Percentiles rank a stretch among this genome's conserved stretches.
These are phyloP conservation scores for Cryptocephalus moraei DNA, from an alignment of 2,888 invertebrate genomes.

Conservation along the genomic window DNA sequence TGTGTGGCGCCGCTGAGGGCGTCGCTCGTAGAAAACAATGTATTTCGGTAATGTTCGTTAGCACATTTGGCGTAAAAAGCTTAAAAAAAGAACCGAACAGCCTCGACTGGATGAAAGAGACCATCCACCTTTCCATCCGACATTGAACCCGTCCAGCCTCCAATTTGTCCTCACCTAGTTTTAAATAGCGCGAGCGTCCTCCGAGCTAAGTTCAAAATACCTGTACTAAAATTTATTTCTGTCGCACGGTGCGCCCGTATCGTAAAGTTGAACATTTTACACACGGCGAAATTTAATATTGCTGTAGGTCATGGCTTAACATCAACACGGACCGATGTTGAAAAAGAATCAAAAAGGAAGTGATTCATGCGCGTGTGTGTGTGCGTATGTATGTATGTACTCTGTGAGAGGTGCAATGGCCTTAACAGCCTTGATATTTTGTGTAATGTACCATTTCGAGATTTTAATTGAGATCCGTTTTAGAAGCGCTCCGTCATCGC, in stretches of 20 bases:
- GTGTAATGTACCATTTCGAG: slow-evolving; percentile 9
- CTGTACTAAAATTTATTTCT: slow-evolving; percentile 29
- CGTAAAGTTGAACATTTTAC: slow-evolving; percentile 17
- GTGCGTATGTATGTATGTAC: slow-evolving; percentile 6
- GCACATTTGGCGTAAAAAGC: neutral
- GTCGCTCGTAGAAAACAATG: slow-evolving; percentile 2
- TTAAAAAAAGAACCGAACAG: neutral
- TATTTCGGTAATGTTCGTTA: neutral
- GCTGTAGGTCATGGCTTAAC: slow-evolving; percentile 26
- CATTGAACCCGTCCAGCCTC: slow-evolving; percentile 7
- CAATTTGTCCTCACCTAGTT: neutral
- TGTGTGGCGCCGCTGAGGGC: neutral
- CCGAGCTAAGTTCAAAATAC: slow-evolving; percentile 27
- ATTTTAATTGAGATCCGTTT: slow-evolving; percentile 10
- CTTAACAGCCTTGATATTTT: slow-evolving; percentile 21
- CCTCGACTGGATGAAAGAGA: neutral
- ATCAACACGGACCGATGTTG: neutral
- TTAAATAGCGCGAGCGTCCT: neutral
- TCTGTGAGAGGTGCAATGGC: slow-evolving; percentile 17
- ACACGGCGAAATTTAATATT: slow-evolving; percentile 26
- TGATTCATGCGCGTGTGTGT: slow-evolving; percentile 22
- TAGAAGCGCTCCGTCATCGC: no score
- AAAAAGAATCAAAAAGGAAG: slow-evolving; percentile 24
- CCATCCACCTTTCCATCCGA: neutral
- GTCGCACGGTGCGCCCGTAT: slow-evolving; percentile 16